A percentile compares a stretch with the other conserved stretches of the same genome.
These are phyloP conservation scores for Unio delphinus DNA, from an alignment of 2,888 invertebrate species.

Conservation along the genomic window DNA sequence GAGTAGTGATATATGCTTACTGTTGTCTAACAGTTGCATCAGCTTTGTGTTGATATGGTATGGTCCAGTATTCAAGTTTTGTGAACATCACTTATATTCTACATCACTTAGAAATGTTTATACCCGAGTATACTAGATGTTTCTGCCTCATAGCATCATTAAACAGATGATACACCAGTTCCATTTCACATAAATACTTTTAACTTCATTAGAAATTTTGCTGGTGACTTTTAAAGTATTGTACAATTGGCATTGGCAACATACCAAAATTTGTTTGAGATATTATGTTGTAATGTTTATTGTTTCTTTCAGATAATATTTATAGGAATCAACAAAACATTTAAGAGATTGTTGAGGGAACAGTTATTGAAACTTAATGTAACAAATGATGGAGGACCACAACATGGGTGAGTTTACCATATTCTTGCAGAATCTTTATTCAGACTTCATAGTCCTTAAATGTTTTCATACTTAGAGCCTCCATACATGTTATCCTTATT, in stretches of 20 bases:
- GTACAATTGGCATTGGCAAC: not conserved
- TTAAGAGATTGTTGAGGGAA: constrained; percentile 88
- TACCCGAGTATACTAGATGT: too few relatives aligned
- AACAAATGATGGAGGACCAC: constrained; percentile 95
- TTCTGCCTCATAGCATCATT: too few relatives aligned
- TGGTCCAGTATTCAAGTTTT: too few relatives aligned
- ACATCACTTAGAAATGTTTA: too few relatives aligned
- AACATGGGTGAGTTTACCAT: constrained; percentile 81
- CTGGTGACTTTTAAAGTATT: not conserved
- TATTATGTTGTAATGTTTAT: not conserved
- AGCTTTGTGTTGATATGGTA: too few relatives aligned
- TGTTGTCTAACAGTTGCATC: too few relatives aligned
- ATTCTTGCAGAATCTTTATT: not conserved
- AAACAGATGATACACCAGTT: too few relatives aligned
- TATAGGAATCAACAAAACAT: constrained; percentile 71
- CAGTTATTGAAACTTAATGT: constrained; percentile 90
- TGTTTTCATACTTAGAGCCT: too few relatives aligned
- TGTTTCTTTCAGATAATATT: constrained; percentile 77
- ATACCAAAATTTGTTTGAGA: not conserved
- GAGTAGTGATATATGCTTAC: too few relatives aligned
- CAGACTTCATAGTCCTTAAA: too few relatives aligned
- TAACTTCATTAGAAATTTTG: not conserved
- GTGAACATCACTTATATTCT: too few relatives aligned
- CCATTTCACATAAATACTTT: not conserved
- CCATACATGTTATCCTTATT: too few relatives aligned